Percentiles rank a stretch among this genome's conserved stretches.
phyloP scores from a whole-genome alignment of 1,140 invertebrate species.

The Patella vulgata region DNA sequence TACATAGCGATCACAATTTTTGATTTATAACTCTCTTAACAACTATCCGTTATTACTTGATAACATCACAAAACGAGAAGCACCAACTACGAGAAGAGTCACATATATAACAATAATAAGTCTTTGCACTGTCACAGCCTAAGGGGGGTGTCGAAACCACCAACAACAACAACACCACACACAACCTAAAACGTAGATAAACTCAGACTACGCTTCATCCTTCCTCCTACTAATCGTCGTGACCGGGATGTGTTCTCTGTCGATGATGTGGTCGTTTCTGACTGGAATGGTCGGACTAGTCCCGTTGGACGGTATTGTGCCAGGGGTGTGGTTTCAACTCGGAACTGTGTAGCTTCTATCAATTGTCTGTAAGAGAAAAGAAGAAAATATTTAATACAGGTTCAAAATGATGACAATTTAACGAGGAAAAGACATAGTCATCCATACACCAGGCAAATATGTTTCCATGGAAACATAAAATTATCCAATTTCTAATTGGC shows the following conservation, averaged over 20 bases:
- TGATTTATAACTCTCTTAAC: no score
- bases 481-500: no score
- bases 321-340: constrained; percentile 60
- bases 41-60: no score
- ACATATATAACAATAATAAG: no score
- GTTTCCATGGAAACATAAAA: no score
- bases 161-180: constrained; percentile 63
- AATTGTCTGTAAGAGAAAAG: constrained; percentile 71
- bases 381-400: background rate
- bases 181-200: constrained; percentile 62
- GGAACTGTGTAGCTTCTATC: constrained; percentile 74
- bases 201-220: constrained; percentile 73
- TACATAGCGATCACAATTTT: no score
- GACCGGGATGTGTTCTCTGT: constrained; percentile 49
- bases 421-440: background rate
- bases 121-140: constrained; percentile 26
- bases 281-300: constrained; percentile 1
- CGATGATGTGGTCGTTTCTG: background rate
- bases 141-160: constrained; percentile 69
- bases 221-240: constrained; percentile 70
- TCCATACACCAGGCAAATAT: no score
- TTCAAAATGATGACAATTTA: background rate
- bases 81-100: no score
- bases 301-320: constrained; percentile 2
- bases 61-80: no score